phyloP scores from a whole-genome alignment of 2,797 vertebrate genomes.

The Aselliscus stoliczkanus region DNA sequence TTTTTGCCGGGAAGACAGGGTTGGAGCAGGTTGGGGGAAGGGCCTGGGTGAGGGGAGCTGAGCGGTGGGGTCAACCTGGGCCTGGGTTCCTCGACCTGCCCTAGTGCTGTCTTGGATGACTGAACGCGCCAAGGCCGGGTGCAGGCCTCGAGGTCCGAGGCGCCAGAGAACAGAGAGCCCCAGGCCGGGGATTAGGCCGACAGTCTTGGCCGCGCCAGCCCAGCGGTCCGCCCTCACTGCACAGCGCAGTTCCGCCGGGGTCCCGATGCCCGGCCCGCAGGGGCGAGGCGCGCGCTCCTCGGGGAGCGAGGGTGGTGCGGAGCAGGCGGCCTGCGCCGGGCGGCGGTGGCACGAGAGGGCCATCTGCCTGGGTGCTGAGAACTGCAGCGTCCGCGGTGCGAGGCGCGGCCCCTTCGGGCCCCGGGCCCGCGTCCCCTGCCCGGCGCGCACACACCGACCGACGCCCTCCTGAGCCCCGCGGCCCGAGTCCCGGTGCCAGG shows the following conservation, averaged over 20 bases:
- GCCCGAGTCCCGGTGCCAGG: slow-evolving; percentile 54
- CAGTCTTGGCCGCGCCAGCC: background rate
- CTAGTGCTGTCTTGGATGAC: background rate
- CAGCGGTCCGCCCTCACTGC: background rate
- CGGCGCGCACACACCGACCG: slow-evolving; percentile 57
- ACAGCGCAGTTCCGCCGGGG: background rate
- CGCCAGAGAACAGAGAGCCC: background rate
- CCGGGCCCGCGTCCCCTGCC: background rate
- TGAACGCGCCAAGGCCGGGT: background rate
- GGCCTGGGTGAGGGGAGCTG: background rate
- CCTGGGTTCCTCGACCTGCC: background rate
- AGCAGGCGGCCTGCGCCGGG: background rate
- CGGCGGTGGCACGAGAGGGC: slow-evolving; percentile 63
- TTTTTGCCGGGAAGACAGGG: background rate
- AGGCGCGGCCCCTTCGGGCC: slow-evolving; percentile 55
- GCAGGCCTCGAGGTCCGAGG: background rate
- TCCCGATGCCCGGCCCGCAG: background rate
- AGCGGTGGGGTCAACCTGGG: background rate
- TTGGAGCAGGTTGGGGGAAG: background rate
- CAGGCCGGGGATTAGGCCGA: background rate
- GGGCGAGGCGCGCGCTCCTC: slow-evolving; percentile 26
- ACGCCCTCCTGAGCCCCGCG: slow-evolving; percentile 57
- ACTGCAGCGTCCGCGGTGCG: slow-evolving; percentile 57
- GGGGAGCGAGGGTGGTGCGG: background rate
- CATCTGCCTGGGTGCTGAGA: slow-evolving; percentile 69